These are phyloP conservation scores for Pseudorectes ferrugineus DNA, from an alignment of 2,113 vertebrate species.

Conservation along the genomic window DNA sequence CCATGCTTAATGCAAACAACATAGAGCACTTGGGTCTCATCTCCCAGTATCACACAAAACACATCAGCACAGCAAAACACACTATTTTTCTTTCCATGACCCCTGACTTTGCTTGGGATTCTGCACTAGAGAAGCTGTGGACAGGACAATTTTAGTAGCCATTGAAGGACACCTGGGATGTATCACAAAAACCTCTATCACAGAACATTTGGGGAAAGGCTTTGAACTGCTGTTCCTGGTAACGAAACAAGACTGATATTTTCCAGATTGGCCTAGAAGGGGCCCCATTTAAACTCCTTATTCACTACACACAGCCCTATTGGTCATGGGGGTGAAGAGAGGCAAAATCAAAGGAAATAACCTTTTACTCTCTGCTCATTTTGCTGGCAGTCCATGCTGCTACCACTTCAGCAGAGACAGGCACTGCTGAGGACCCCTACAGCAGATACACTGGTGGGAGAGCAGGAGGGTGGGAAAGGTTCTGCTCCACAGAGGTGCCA, in stretches of 20 bases:
- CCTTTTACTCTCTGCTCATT: neutral
- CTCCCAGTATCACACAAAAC: neutral
- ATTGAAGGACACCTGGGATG: neutral
- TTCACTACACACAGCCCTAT: neutral
- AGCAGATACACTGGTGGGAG: accelerated
- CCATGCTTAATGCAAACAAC: neutral
- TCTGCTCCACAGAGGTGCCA: neutral
- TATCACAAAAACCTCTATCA: neutral
- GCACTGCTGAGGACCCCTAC: neutral
- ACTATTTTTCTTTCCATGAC: accelerated
- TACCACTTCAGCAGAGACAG: neutral
- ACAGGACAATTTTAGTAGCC: neutral
- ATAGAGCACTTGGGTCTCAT: neutral
- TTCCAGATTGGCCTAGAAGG: neutral
- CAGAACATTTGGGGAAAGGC: neutral
- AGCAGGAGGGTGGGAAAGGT: neutral
- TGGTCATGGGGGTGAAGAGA: neutral
- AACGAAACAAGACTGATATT: neutral
- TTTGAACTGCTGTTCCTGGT: neutral
- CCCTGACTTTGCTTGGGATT: neutral
- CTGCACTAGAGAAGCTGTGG: neutral
- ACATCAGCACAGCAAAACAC: neutral
- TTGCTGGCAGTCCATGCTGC: neutral
- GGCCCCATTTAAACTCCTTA: neutral
- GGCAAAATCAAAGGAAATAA: neutral